Evolutionary conservation across 1,140 invertebrate species (phyloP), one percentile per base, ranked within the genome.

Genomic region (Platyscapa corneri): DNA sequence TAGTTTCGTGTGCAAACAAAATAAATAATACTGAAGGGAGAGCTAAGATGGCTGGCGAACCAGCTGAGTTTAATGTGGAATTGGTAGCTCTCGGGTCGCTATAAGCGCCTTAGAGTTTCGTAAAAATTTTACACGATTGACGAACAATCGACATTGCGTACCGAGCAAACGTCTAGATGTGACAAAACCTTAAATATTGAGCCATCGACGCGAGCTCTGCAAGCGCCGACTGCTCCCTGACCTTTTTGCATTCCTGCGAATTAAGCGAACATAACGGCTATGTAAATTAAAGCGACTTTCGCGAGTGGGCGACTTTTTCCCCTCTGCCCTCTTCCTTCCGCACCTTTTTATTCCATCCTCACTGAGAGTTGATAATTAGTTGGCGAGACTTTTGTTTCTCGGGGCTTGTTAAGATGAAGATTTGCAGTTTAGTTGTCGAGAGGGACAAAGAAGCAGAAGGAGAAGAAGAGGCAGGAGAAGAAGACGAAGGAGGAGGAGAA

Each of bases 301-400:
- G 77, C 84, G 67, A 80, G 65, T 46, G 67, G 60, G 30, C 60
- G 84, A 34, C 37, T 80, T 75, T 75, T 79, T 80, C 42, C 67
- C 60, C 39, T 49, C 16, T 77, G 46, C 12, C 30, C 30, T 72
- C 76, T 64, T n/a, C 60, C 65, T 46, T 34, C 60, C 14, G 30
- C 46, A 7, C 7, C 23, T 39, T 64, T 76, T 60, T 39, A 16
- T 37, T 74, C 34, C 49, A 30, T 27, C 27, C 7, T 18, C 34
- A 16, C 49, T 27, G n/a, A 49, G 84, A 85, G 78, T 81, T 81
- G 64, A 85, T 85, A 85, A 85, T 85, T 75, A 65, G 37, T 81
- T 49, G 83, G 72, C 64, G 75, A 72, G 83, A 81, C 78, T 85
- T 85, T 85, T 75, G 65, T 85, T 85, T 80, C 67, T 64, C 46